Percentiles rank a stretch among this genome's conserved stretches.
These are phyloP conservation scores for Plutella xylostella DNA, from an alignment of 2,888 invertebrate genomes.

Conservation along the genomic window DNA sequence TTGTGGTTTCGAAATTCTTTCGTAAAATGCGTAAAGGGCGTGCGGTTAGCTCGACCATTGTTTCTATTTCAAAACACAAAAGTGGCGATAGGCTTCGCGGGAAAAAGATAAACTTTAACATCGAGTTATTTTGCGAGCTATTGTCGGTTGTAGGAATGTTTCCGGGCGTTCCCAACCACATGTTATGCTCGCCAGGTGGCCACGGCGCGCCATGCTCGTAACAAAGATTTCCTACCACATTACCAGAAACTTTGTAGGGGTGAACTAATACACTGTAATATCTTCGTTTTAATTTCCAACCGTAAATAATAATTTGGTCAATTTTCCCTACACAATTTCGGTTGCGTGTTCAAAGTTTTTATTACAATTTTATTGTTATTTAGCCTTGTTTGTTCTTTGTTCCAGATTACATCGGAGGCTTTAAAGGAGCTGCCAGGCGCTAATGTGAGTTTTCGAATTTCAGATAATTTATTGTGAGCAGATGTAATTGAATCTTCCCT, in stretches of 20 bases:
- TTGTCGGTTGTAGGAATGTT: too few relatives aligned
- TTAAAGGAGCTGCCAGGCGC: conserved; percentile 56
- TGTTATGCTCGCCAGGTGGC: neutral
- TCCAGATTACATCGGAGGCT: conserved; percentile 66
- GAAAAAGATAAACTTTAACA: neutral
- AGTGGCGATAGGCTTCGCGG: neutral
- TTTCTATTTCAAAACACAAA: conserved; percentile 17
- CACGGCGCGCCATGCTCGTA: too few relatives aligned
- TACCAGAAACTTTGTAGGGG: conserved; percentile 33
- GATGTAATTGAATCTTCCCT: conserved; percentile 45
- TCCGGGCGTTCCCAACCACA: too few relatives aligned
- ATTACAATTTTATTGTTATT: conserved; percentile 70
- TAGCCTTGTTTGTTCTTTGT: conserved; percentile 70
- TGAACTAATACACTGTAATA: conserved; percentile 56
- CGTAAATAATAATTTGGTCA: conserved; percentile 70
- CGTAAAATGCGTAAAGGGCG: neutral
- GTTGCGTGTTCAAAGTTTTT: conserved; percentile 68
- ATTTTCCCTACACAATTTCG: conserved; percentile 61
- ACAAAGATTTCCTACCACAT: neutral
- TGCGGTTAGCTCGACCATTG: conserved; percentile 1
- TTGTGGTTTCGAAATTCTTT: conserved; percentile 3
- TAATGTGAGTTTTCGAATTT: conserved; percentile 66
- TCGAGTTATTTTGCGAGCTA: too few relatives aligned
- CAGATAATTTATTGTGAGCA: conserved; percentile 49
- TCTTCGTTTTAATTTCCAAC: conserved; percentile 61